Evolutionary conservation across 2,113 vertebrate genomes (phyloP).

Genomic region (Acrocephalus arundinaceus): DNA sequence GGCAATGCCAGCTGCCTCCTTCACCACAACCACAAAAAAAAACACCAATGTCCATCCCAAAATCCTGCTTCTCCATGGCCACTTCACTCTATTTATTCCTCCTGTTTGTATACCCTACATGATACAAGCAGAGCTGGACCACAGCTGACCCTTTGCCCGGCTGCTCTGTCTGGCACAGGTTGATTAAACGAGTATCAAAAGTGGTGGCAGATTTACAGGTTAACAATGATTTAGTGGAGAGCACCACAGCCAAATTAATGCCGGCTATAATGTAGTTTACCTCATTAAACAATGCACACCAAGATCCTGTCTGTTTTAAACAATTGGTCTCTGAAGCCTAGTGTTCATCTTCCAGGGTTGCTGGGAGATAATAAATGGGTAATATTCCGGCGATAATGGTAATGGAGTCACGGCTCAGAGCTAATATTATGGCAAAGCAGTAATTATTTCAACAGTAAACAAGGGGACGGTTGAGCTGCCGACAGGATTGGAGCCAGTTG

Average conservation of each 20-base stretch:
- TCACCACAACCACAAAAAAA: background rate
- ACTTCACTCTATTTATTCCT: background rate
- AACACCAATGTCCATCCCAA: fast-evolving
- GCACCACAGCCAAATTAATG: slow-evolving; percentile 69
- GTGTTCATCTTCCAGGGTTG: slow-evolving; percentile 81
- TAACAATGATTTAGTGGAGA: slow-evolving; percentile 72
- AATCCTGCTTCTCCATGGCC: background rate
- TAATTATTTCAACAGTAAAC: slow-evolving; percentile 86
- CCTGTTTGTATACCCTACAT: fast-evolving
- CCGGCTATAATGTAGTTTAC: slow-evolving; percentile 76
- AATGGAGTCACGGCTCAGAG: slow-evolving; percentile 83
- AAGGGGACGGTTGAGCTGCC: slow-evolving; percentile 78
- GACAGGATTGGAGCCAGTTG: slow-evolving; percentile 68
- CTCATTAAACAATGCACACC: slow-evolving; percentile 82
- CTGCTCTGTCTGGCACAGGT: background rate
- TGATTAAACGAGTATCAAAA: slow-evolving; percentile 57
- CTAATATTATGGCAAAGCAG: slow-evolving; percentile 85
- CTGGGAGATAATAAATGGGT: slow-evolving; percentile 83
- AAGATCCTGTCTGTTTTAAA: slow-evolving; percentile 78
- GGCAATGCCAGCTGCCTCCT: background rate
- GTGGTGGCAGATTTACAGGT: slow-evolving; percentile 72
- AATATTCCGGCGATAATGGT: slow-evolving; percentile 81
- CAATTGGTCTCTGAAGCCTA: slow-evolving; percentile 82
- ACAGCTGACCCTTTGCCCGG: background rate
- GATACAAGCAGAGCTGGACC: background rate